phyloP scores from a whole-genome alignment of 2,888 invertebrate genomes.

The Drosophila rubida region DNA sequence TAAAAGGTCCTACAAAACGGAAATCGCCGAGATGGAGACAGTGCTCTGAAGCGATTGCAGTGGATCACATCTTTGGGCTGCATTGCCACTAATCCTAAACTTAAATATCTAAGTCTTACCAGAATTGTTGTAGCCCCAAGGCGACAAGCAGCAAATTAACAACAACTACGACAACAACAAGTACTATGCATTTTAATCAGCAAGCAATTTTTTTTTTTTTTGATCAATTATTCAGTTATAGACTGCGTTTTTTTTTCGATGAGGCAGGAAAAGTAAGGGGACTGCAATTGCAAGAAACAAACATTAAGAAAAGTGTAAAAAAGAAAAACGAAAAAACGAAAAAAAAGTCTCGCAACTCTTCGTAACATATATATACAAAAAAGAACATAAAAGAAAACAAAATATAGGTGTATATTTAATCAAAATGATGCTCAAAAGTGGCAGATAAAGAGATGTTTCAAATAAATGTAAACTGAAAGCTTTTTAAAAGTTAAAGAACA shows the following conservation, averaged over 20 bases:
- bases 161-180: constrained; percentile 29
- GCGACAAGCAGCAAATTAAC: constrained; percentile 28
- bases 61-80: constrained; percentile 23
- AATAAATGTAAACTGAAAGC: constrained; percentile 79
- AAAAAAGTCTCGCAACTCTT: constrained; percentile 38
- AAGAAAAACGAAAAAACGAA: constrained; percentile 5
- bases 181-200: constrained; percentile 38
- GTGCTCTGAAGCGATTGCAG: constrained; percentile 87
- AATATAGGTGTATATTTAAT: constrained; percentile 68
- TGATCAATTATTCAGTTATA: constrained; percentile 3
- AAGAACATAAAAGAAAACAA: too few species aligned
- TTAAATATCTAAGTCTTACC: constrained; percentile 41
- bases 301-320: constrained; percentile 8
- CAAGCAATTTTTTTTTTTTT: constrained; percentile 21
- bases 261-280: constrained; percentile 22
- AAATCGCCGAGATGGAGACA: constrained; percentile 96
- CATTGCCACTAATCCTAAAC: constrained; percentile 27
- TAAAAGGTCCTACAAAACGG: constrained; percentile 87
- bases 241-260: constrained; percentile 33
- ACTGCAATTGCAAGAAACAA: constrained; percentile 37
- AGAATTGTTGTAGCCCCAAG: constrained; percentile 31
- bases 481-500: constrained; percentile 70
- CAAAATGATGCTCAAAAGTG: constrained; percentile 54
- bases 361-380: constrained; percentile 35
- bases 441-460: constrained; percentile 72